Evolutionary conservation across 2,113 vertebrate genomes (phyloP), one percentile per base, ranked within the genome.

Genomic region (Poecile atricapillus): DNA sequence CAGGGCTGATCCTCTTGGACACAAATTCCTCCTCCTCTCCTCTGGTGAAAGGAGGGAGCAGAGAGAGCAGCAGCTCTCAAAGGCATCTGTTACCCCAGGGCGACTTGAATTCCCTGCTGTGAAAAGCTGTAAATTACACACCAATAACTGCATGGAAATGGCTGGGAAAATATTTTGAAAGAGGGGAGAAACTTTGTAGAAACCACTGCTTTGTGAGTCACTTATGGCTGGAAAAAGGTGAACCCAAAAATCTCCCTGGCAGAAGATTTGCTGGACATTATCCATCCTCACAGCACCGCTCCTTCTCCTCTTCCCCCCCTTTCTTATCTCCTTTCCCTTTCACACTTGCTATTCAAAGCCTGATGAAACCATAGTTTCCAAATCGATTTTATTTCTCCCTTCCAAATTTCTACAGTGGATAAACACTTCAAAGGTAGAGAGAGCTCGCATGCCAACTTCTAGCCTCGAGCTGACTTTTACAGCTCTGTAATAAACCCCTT

Each of bases 401-500:
- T 81, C 76, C 63, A 83, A 60, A 92, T 75, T 81, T 92, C 90
- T 95, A 79, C 92, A 80, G 69, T 93, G 79, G 95, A 94, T 85
- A 96, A 97, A 88, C 83, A 88, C 87, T 96, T 95, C 91, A 95
- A 95, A 95, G 76, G 68, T 44, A 71, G 63, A 55, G 50, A 79
- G 67, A 89, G 24, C 75, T 94, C 10, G 0, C 65, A 68, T 78
- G 73, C 93, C 95, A 95, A 11, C 89, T 92, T 78, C 89, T 93
- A 92, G 94, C 96, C 96, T 91, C 10, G 46, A 91, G 93, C 89
- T 92, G 76, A 75, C 59, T 95, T 97, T 97, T 96, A 97, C 91
- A 87, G 92, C 70, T 93, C 75, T 90, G 64, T 76, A 91, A 97
- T 96, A 94, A 97, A 97, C 79, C 47, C 55, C 71, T 69, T 73